These are phyloP conservation scores for Apus apus DNA, from an alignment of 2,113 vertebrate species.

Conservation along the genomic window DNA sequence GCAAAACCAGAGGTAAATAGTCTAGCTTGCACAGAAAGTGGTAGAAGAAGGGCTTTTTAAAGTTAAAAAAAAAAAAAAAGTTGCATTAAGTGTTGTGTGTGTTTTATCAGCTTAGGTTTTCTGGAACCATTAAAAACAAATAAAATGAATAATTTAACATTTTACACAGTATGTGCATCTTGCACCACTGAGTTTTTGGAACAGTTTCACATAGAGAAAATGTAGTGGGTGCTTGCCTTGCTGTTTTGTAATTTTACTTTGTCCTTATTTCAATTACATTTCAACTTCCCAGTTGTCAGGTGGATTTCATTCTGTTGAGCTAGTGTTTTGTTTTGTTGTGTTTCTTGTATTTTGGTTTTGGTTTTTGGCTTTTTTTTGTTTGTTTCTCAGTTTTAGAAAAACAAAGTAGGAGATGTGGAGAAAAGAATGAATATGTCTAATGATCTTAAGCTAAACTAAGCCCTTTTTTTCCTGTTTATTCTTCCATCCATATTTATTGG, in stretches of 20 bases:
- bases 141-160: slow-evolving; percentile 65
- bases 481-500: background rate
- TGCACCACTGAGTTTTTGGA: slow-evolving; percentile 62
- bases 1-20: background rate
- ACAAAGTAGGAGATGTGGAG: background rate
- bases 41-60: background rate
- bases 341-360: no score
- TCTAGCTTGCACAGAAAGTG: background rate
- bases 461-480: background rate
- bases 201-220: slow-evolving; percentile 27
- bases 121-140: slow-evolving; percentile 52
- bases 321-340: background rate
- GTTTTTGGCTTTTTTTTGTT: background rate
- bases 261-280: slow-evolving; percentile 14
- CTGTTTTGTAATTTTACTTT: slow-evolving; percentile 54
- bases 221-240: slow-evolving; percentile 40
- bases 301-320: background rate
- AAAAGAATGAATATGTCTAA: background rate
- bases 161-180: slow-evolving; percentile 43
- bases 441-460: background rate
- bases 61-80: background rate
- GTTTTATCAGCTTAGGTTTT: slow-evolving; percentile 25
- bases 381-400: background rate
- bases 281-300: background rate
- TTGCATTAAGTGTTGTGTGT: background rate